Evolutionary conservation across 2,888 invertebrate species (phyloP).

Genomic region (Caenorhabditis sulstoni): DNA sequence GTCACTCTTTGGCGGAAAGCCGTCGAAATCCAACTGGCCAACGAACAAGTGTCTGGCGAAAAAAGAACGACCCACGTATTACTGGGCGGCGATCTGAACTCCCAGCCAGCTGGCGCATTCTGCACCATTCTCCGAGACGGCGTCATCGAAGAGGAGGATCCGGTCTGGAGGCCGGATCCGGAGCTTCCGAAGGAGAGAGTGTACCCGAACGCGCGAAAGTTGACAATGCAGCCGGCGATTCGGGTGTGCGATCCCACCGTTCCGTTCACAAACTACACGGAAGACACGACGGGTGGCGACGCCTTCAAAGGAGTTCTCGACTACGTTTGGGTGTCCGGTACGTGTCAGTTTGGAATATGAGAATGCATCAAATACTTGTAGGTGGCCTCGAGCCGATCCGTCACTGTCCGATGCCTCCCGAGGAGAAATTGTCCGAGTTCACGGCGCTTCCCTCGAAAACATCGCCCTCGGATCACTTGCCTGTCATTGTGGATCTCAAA

Average conservation of each 20-base stretch:
- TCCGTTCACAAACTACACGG: constrained; percentile 67
- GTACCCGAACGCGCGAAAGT: no score
- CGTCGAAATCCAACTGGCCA: neutral
- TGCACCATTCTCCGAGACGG: no score
- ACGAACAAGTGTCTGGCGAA: neutral
- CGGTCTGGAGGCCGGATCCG: no score
- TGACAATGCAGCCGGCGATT: neutral
- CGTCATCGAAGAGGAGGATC: no score
- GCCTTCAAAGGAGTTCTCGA: constrained; percentile 65
- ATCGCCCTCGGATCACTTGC: constrained; percentile 95
- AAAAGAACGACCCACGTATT: neutral
- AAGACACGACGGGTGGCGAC: neutral
- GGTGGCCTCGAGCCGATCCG: neutral
- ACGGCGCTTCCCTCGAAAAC: constrained; percentile 90
- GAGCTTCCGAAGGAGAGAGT: no score
- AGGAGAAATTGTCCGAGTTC: constrained; percentile 87
- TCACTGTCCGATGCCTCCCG: constrained; percentile 86
- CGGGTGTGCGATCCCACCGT: constrained; percentile 18
- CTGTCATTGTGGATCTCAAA: constrained; percentile 84
- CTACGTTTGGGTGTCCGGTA: constrained; percentile 64
- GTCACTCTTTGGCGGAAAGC: constrained; percentile 19
- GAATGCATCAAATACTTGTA: neutral
- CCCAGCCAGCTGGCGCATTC: no score
- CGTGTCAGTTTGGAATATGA: neutral
- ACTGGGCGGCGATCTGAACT: no score